These are phyloP conservation scores for Prolemur simus DNA, from an alignment of 2,113 vertebrate species.

Conservation along the genomic window DNA sequence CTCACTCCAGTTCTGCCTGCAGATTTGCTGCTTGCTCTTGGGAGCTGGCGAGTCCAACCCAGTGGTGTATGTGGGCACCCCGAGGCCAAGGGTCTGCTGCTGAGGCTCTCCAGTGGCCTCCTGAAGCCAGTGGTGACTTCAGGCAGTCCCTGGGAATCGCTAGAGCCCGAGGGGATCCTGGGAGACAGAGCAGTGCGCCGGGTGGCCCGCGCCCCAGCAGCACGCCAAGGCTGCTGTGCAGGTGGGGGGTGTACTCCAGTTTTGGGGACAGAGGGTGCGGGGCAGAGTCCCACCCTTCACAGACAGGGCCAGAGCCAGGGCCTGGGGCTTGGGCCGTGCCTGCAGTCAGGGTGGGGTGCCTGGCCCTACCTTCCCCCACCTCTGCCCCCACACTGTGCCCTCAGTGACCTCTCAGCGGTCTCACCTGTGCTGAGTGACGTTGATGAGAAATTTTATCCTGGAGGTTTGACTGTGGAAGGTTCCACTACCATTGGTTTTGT, in stretches of 20 bases:
- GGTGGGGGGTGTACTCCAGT: not conserved
- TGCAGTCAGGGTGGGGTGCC: too few relatives aligned
- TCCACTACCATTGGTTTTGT: fast-evolving
- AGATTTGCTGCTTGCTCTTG: not conserved
- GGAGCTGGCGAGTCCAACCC: not conserved
- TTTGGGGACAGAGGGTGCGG: not conserved
- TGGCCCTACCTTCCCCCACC: not conserved
- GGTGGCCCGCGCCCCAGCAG: not conserved
- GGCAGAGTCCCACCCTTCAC: not conserved
- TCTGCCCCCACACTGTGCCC: too few relatives aligned
- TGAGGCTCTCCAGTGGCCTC: not conserved
- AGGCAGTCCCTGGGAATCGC: not conserved
- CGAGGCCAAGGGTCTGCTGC: too few relatives aligned
- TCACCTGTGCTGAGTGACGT: too few relatives aligned
- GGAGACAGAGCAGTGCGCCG: not conserved
- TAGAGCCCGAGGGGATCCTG: not conserved
- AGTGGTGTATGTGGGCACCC: too few relatives aligned
- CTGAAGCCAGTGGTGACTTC: not conserved
- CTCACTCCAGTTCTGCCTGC: not conserved
- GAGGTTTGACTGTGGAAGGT: not conserved
- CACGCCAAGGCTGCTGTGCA: too few relatives aligned
- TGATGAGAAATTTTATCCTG: not conserved
- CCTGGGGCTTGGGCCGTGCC: fast-evolving
- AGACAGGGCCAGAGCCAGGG: not conserved
- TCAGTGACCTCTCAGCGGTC: not conserved